Evolutionary conservation across 2,888 invertebrate species (phyloP).

Genomic region (Drosophila putrida): DNA sequence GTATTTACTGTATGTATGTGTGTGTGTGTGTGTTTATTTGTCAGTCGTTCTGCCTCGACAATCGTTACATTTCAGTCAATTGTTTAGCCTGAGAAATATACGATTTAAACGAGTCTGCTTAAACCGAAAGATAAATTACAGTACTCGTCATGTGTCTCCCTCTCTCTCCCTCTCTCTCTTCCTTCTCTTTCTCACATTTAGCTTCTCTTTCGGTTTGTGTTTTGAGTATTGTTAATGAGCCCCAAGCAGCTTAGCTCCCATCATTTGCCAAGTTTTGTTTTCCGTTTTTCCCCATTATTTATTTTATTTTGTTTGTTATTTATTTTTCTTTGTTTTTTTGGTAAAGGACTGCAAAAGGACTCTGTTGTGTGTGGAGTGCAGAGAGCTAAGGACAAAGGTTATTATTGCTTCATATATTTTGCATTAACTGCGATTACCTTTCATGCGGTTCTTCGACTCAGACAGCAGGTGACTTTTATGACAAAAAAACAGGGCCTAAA

Average conservation of each 20-base stretch:
- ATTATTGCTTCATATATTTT: constrained; percentile 33
- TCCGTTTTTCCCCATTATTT: constrained; percentile 1
- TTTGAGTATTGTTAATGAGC: constrained; percentile 70
- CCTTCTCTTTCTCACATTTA: not conserved
- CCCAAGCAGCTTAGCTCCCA: constrained; percentile 69
- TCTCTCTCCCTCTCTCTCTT: not conserved
- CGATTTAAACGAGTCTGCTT: constrained; percentile 73
- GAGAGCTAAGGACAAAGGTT: constrained; percentile 6
- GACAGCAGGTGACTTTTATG: not conserved
- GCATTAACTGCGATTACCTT: constrained; percentile 27
- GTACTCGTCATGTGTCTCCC: constrained; percentile 45
- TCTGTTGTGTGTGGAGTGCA: constrained; percentile 1
- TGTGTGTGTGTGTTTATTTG: constrained; percentile 34
- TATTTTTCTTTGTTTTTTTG: constrained; percentile 6
- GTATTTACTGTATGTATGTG: constrained; percentile 16
- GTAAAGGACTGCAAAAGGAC: constrained; percentile 1
- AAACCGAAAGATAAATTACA: constrained; percentile 70
- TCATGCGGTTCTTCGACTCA: constrained; percentile 20
- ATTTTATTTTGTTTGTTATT: constrained; percentile 1
- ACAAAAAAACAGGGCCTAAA: not conserved
- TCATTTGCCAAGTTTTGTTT: constrained; percentile 46
- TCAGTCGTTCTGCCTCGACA: constrained; percentile 36
- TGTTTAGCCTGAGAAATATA: constrained; percentile 68
- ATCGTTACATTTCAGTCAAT: constrained; percentile 76
- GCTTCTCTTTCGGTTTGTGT: constrained; percentile 6